A percentile compares a stretch with the other conserved stretches of the same genome.
These are phyloP conservation scores for Carassius gibelio DNA, from an alignment of 2,113 vertebrate genomes.

Conservation along the genomic window DNA sequence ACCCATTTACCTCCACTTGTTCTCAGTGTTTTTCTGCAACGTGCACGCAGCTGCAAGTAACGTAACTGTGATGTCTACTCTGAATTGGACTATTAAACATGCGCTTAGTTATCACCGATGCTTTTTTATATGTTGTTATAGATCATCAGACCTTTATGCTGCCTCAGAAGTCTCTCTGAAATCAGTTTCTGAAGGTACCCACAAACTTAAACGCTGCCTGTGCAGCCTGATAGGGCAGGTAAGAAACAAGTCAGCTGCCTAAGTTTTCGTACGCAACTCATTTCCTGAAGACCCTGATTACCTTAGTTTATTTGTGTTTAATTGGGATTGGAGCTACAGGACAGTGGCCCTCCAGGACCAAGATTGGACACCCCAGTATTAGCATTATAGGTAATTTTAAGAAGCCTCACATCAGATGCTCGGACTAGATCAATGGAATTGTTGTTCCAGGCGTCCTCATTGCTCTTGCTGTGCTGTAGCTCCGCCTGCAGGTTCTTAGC, in stretches of 20 bases:
- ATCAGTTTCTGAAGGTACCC: neutral
- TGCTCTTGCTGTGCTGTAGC: conserved; percentile 79
- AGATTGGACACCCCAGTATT: neutral
- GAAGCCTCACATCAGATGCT: conserved; percentile 85
- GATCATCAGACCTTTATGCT: neutral
- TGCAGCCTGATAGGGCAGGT: neutral
- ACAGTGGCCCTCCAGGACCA: neutral
- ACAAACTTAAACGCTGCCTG: neutral
- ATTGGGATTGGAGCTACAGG: neutral
- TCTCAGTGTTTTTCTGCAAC: no score
- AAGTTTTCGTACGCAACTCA: neutral
- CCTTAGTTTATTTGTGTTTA: neutral
- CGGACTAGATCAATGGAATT: conserved; percentile 91
- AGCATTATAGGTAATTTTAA: neutral
- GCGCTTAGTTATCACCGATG: neutral
- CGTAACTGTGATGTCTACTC: no score
- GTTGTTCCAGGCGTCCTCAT: conserved; percentile 93
- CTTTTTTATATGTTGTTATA: neutral
- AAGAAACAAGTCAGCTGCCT: neutral
- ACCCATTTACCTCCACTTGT: no score
- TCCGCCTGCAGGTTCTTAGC: conserved; percentile 87
- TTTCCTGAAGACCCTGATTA: neutral
- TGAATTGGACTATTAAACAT: no score
- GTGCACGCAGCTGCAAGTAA: no score
- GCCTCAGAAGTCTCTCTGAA: neutral